Conservation (phyloP, 1,140 invertebrate species). For the Geopemphigus sp. region DNA sequence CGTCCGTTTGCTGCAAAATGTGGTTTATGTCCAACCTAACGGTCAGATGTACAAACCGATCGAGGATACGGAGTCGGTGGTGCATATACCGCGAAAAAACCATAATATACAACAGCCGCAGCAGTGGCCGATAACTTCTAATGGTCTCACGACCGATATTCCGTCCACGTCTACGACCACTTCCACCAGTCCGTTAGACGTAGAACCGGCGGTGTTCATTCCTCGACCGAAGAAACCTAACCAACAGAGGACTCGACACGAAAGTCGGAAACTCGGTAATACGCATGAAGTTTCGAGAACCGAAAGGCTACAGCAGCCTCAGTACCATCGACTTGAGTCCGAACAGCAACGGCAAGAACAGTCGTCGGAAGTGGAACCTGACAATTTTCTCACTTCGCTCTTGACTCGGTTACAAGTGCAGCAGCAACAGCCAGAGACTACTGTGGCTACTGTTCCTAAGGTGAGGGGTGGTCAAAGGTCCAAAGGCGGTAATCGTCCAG, state of each 20-base stretch:
- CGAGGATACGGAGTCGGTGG: slow-evolving; percentile 23
- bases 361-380: slow-evolving; percentile 18
- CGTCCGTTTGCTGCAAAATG: neutral
- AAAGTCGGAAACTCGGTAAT: slow-evolving; percentile 39
- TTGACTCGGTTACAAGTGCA: neutral
- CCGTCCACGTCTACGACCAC: neutral
- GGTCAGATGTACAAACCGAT: slow-evolving; percentile 18
- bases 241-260: neutral
- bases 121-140: neutral
- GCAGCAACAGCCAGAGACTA: neutral
- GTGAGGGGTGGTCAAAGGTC: neutral
- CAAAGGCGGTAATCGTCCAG: neutral
- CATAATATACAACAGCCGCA: neutral
- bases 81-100: slow-evolving; percentile 27
- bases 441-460: neutral
- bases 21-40: neutral
- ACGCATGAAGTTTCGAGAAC: neutral
- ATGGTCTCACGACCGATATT: neutral
- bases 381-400: slow-evolving; percentile 13
- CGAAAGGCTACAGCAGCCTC: neutral
- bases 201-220: slow-evolving; percentile 48
- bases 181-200: neutral
- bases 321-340: neutral
- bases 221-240: slow-evolving; percentile 47
- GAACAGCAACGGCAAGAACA: neutral